Evolutionary conservation across 2,797 vertebrate genomes (phyloP).

Genomic region (Manis crassicaudata): DNA sequence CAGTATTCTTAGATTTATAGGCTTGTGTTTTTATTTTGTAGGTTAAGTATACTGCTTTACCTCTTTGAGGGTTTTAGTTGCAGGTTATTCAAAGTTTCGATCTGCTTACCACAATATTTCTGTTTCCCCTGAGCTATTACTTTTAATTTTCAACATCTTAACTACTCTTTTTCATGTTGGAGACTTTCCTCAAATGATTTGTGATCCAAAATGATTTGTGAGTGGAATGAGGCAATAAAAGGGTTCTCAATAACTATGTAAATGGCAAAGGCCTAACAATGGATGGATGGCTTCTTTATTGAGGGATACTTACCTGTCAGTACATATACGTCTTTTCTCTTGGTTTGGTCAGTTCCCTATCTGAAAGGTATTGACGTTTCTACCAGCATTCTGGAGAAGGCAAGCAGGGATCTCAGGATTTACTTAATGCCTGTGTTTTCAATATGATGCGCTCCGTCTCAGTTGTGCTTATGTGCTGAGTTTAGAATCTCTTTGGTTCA

Average conservation of each 20-base stretch:
- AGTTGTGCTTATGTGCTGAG: background rate
- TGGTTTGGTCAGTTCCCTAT: background rate
- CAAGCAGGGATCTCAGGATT: background rate
- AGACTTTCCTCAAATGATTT: background rate
- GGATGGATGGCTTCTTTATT: background rate
- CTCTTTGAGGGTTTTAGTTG: background rate
- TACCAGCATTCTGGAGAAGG: background rate
- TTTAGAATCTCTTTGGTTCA: background rate
- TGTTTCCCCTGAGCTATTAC: background rate
- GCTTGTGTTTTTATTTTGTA: background rate
- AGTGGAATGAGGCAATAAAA: background rate
- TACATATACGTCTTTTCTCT: background rate
- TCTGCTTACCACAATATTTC: background rate
- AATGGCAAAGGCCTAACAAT: background rate
- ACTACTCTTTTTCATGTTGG: background rate
- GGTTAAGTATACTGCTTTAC: background rate
- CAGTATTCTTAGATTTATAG: background rate
- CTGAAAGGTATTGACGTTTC: background rate
- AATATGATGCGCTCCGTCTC: background rate
- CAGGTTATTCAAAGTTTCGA: background rate
- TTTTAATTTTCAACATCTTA: background rate
- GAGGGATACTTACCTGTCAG: background rate
- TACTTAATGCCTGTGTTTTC: background rate
- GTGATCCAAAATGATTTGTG: background rate
- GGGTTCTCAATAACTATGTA: background rate